phyloP scores from a whole-genome alignment of 1,140 invertebrate genomes.

The Danaus plexippus region DNA sequence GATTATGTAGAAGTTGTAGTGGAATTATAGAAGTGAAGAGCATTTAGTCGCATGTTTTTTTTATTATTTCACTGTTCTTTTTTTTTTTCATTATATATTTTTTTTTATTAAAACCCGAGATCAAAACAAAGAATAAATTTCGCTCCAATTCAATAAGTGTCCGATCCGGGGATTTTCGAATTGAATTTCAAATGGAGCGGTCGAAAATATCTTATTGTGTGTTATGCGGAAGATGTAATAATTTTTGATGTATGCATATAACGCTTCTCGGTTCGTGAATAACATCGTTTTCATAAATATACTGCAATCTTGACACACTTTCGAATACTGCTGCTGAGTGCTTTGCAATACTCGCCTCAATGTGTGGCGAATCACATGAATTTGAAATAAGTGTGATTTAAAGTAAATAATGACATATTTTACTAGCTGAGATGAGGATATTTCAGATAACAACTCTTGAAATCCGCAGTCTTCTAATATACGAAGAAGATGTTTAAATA shows the following conservation, averaged over 20 bases:
- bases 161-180: neutral
- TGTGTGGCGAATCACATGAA: slow-evolving; percentile 27
- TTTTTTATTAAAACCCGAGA: no score
- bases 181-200: slow-evolving; percentile 2
- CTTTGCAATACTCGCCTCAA: slow-evolving; percentile 63
- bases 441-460: neutral
- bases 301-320: slow-evolving; percentile 70
- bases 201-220: neutral
- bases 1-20: no score
- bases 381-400: slow-evolving; percentile 22
- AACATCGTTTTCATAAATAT: slow-evolving; percentile 37
- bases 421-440: slow-evolving; percentile 6
- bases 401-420: neutral
- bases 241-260: slow-evolving; percentile 23
- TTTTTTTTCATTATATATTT: no score
- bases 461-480: no score
- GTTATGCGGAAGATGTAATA: neutral
- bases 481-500: no score
- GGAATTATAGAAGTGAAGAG: no score
- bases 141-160: no score
- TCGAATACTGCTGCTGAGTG: slow-evolving; percentile 64
- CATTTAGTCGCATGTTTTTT: no score
- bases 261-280: slow-evolving; percentile 50
- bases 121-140: no score
- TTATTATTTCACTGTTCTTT: no score